Percentiles rank a stretch among this genome's conserved stretches.
These are phyloP conservation scores for Vulpes vulpes DNA, from an alignment of 2,113 vertebrate species.

Conservation along the genomic window DNA sequence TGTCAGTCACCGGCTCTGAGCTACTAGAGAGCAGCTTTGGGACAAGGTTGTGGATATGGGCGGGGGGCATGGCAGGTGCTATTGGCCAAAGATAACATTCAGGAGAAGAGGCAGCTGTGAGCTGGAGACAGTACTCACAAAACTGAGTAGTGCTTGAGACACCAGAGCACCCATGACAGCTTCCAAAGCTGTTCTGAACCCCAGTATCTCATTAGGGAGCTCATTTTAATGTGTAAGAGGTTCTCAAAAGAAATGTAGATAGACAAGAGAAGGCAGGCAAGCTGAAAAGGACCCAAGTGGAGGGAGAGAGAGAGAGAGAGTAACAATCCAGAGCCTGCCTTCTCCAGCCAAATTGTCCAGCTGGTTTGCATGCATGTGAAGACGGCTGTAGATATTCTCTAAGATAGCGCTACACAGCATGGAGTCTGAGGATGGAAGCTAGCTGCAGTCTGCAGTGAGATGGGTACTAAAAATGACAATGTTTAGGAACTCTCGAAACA, in stretches of 20 bases:
- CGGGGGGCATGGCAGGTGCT: not conserved
- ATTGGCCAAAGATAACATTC: not conserved
- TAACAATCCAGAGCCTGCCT: accelerated
- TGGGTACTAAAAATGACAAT: not conserved
- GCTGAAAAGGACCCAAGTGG: not conserved
- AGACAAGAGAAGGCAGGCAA: not conserved
- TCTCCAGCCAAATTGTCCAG: not conserved
- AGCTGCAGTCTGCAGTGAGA: accelerated
- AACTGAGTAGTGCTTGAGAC: not conserved
- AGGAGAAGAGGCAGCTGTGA: not conserved
- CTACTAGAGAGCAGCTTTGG: not conserved
- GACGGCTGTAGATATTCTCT: accelerated
- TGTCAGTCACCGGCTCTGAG: not conserved
- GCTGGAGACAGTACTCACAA: accelerated
- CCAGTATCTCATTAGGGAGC: not conserved
- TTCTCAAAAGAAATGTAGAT: not conserved
- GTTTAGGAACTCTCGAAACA: not conserved
- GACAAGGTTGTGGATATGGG: not conserved
- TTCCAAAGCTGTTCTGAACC: not conserved
- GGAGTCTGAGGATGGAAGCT: not conserved
- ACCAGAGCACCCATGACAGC: not conserved
- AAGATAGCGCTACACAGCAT: not conserved
- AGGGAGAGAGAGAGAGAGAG: not conserved
- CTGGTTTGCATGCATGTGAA: not conserved
- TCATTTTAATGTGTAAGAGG: not conserved